phyloP scores from a whole-genome alignment of 2,797 vertebrate genomes.

The Muscicapa comitata region DNA sequence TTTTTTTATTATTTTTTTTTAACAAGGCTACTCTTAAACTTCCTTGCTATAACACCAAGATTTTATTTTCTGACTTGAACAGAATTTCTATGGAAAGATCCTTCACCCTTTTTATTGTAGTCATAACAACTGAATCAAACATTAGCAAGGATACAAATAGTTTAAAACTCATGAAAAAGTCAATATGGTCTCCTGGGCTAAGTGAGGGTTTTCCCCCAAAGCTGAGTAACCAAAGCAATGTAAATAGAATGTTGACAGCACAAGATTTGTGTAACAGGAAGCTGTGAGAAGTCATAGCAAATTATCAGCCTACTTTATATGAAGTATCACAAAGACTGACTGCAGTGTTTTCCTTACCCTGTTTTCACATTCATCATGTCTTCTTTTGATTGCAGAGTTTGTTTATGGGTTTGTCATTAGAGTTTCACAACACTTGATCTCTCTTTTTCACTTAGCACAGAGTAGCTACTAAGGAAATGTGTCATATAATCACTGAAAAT shows the following conservation, averaged over 20 bases:
- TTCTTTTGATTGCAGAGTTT: neutral
- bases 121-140: slow-evolving; percentile 25
- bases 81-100: neutral
- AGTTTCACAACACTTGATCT: neutral
- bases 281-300: neutral
- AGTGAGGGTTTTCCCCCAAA: neutral
- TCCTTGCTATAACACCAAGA: neutral
- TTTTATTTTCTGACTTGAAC: neutral
- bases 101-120: neutral
- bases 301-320: neutral
- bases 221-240: neutral
- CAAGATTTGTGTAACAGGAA: neutral
- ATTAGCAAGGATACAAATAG: neutral
- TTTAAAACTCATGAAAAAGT: slow-evolving; percentile 9
- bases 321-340: neutral
- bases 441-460: neutral
- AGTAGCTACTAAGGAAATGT: slow-evolving; percentile 14
- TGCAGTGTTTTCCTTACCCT: neutral
- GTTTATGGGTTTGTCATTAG: neutral
- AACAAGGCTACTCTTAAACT: neutral
- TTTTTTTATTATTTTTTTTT: neutral
- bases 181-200: neutral
- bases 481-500: neutral
- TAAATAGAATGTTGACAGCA: neutral
- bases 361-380: neutral